Base-by-base conservation (phyloP, 2,888 invertebrate genomes). In the Hydroisotoma schaefferi region DNA sequence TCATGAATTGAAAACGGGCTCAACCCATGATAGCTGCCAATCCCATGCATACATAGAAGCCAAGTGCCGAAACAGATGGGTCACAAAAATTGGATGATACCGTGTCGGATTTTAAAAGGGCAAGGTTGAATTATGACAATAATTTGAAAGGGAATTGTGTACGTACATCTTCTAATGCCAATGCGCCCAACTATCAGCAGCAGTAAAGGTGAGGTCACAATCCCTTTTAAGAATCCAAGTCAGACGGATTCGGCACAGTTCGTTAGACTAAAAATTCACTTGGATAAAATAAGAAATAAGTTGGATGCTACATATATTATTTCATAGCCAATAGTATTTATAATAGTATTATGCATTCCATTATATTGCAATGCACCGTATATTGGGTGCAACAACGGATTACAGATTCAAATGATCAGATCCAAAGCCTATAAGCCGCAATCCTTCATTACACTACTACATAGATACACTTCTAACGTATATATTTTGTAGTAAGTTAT, bases 211-310 rank as follows among this genome's bases (percentile, higher is more conserved):
- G 53, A 40, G 53, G 53, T 53, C 53, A 43, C 38, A 22, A 46
- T 46, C 46, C 23, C 46, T 46, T 46, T 46, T n/a, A n/a, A 12
- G 46, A 20, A 46, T 22, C 23, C 18, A 23, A 46, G 23, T 40
- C 46, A 37, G 27, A 26, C 52, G 51, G 47, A 67, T 67, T 67
- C 61, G 67, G 67, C 53, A 61, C 67, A 63, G 67, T 67, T 67
- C 67, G 67, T 67, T 67, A 67, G 63, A 57, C 55, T 27, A 59
- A 57, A 48, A 57, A 20, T 29, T 27, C 4, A 40, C 40, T 8
- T 15, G 40, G n/a, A 40, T 40, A 8, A 40, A 18, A 40, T 40
- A 40, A 40, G 15, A 40, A 18, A 10, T 5, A 40, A 40, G 40
- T 40, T 15, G 40, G 40, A 15, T 40, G 40, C 8, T 18, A 20